Evolutionary conservation across 2,113 vertebrate species (phyloP).

Genomic region (Sander vitreus): DNA sequence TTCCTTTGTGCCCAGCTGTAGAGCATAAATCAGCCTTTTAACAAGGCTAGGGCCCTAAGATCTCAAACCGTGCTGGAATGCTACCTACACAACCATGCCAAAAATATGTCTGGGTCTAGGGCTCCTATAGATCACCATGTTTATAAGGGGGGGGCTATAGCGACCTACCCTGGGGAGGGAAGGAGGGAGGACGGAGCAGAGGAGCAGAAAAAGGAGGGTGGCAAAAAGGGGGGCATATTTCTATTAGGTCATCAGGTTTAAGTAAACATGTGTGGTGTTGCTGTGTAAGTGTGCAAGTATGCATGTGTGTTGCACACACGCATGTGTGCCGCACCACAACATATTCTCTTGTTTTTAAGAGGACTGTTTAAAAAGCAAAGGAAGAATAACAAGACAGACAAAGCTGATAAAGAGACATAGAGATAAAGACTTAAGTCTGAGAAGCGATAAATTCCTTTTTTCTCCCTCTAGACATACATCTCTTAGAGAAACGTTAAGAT

Average conservation of each 20-base stretch:
- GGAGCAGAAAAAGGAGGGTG: constrained; percentile 68
- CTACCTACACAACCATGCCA: constrained; percentile 87
- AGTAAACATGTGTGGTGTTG: constrained; percentile 55
- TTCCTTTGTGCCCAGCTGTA: constrained; percentile 81
- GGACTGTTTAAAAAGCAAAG: constrained; percentile 11
- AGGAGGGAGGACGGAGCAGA: constrained; percentile 54
- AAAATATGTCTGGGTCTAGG: constrained; percentile 87
- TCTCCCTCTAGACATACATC: constrained; percentile 10
- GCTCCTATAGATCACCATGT: constrained; percentile 85
- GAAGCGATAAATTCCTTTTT: constrained; percentile 1
- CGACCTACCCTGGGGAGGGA: constrained; percentile 53
- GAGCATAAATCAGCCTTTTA: constrained; percentile 84
- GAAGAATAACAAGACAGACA: background rate
- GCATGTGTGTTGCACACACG: constrained; percentile 6
- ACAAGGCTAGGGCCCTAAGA: constrained; percentile 81
- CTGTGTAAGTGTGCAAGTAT: constrained; percentile 7
- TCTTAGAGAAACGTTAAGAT: constrained; percentile 9
- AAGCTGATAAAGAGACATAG: background rate
- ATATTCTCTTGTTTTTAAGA: constrained; percentile 34
- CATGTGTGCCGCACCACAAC: constrained; percentile 30
- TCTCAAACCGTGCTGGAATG: constrained; percentile 90
- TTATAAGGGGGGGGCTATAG: constrained; percentile 70
- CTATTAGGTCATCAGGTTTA: constrained; percentile 74
- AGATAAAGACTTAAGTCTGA: too few relatives aligned
- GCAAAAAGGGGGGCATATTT: constrained; percentile 67